Evolutionary conservation across 2,113 vertebrate genomes (phyloP), one percentile per base, ranked within the genome.

Genomic region (Mastomys coucha): DNA sequence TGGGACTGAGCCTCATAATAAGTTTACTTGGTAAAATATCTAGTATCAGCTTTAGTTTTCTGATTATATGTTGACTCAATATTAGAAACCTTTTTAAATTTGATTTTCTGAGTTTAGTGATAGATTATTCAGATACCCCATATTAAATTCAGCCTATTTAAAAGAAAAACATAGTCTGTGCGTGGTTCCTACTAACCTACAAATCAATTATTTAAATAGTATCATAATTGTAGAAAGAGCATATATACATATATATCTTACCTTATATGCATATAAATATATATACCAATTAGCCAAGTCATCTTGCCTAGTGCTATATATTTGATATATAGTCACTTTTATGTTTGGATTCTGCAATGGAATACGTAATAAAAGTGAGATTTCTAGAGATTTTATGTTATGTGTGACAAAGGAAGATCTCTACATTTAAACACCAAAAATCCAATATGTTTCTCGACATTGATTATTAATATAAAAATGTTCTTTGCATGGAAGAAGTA

Each of bases 381-480:
- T 69, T 95, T 39, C 49, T 86, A 45, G 39, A 1, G 10, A 65
- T 49, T 2, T 88, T 76, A 93, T 45, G 92, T 91, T 96, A 82
- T 31, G 73, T 73, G 6, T 93, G 53, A 82, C 13, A 75, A 58
- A 72, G 42, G 22, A 6, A 3, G 16, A 31, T 88, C 88, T 93
- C 39, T 89, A 51, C n/a, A 88, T 69, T 80, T 92, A 91, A 73
- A 80, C 82, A 72, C 31, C 36, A 97, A 90, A 51, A 84, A 14
- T 80, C 20, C 3, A 76, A 89, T 70, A 89, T 33, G 53, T 94
- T 92, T 91, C 65, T 91, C 20, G 6, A 82, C 42, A 70, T 89
- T 77, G 70, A 84, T 87, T 85, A 53, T 1, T 6, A 90, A 91
- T 94, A 90, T 26, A 91, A 94, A 94, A 96, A 85, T 80, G 56